A percentile compares a stretch with the other conserved stretches of the same genome.
phyloP scores from a whole-genome alignment of 2,888 invertebrate species.

The Polyommatus iphigenia region DNA sequence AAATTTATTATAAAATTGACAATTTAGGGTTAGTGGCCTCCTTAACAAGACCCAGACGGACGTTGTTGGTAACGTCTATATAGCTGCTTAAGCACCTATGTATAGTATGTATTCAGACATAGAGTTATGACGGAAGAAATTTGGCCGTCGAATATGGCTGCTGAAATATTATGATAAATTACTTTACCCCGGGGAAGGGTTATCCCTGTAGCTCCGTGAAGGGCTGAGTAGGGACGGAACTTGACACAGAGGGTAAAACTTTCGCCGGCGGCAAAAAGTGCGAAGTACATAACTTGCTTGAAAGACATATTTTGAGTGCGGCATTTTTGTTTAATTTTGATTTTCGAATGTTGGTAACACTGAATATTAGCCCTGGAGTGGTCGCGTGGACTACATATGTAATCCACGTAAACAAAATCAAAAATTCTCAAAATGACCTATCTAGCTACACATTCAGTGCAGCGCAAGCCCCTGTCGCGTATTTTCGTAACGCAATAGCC shows the following conservation, averaged over 20 bases:
- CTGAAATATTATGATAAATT: conserved; percentile 22
- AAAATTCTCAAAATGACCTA: no score
- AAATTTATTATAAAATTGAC: background rate
- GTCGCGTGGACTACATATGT: no score
- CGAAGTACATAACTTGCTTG: background rate
- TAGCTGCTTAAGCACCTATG: background rate
- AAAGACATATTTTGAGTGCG: background rate
- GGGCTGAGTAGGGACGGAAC: conserved; percentile 12
- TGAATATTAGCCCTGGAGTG: no score
- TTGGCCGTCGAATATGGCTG: conserved; percentile 12
- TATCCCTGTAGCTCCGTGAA: background rate
- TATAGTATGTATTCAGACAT: background rate
- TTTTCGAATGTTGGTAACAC: no score
- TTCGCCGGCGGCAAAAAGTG: background rate
- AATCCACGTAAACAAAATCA: no score
- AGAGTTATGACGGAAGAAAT: conserved; percentile 8
- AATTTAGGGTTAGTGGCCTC: background rate
- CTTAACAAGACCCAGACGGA: background rate
- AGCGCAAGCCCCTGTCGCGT: no score
- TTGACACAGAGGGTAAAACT: conserved; percentile 22
- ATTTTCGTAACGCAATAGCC: no score
- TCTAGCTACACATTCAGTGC: no score
- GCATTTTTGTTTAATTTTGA: background rate
- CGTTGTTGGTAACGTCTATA: background rate
- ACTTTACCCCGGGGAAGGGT: conserved; percentile 9